Evolutionary conservation across 2,113 vertebrate species (phyloP).

Genomic region (Etia nguti): DNA sequence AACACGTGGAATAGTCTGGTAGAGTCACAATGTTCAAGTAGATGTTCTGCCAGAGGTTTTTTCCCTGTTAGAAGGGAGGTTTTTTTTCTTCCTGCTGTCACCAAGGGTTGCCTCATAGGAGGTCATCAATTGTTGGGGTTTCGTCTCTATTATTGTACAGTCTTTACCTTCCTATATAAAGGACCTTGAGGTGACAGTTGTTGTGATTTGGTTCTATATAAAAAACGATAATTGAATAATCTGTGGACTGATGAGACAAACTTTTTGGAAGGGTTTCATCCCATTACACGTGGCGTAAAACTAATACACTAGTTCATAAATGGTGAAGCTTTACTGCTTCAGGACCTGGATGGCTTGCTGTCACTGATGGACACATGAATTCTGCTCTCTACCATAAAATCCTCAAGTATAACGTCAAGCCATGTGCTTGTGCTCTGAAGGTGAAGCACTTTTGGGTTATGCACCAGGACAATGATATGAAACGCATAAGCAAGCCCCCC

Average conservation of each 20-base stretch:
- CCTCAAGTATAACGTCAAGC: not conserved
- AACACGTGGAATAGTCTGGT: too few relatives aligned
- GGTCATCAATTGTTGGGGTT: fast-evolving
- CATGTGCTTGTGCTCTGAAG: not conserved
- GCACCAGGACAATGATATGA: not conserved
- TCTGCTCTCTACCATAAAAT: not conserved
- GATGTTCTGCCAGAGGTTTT: fast-evolving
- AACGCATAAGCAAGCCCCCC: not conserved
- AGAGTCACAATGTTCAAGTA: too few relatives aligned
- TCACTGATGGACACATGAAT: not conserved
- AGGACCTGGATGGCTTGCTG: not conserved
- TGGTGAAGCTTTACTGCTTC: not conserved
- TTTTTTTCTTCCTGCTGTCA: not conserved
- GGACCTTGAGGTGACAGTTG: not conserved
- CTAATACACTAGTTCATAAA: not conserved
- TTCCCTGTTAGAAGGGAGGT: not conserved
- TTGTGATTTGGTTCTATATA: not conserved
- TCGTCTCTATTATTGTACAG: not conserved
- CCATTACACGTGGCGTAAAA: not conserved
- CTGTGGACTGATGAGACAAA: not conserved
- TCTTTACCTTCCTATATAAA: not conserved
- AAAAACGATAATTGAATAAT: not conserved
- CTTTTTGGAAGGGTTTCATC: not conserved
- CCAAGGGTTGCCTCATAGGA: not conserved
- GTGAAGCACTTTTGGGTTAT: not conserved